A percentile compares a stretch with the other conserved stretches of the same genome.
Evolutionary conservation across 2,888 invertebrate species (phyloP).

Genomic region (Dugesia japonica): DNA sequence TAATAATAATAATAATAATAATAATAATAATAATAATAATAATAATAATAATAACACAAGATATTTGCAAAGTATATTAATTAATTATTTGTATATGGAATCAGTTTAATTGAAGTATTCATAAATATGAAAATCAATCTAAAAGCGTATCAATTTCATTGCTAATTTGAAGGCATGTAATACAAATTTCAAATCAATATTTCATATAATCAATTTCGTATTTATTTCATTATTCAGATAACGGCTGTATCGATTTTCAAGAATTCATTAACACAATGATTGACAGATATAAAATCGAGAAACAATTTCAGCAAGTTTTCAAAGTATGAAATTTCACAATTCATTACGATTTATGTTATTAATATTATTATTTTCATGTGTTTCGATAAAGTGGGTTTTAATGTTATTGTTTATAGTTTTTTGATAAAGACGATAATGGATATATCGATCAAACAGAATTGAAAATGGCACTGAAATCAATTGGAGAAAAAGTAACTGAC

Average conservation of each 20-base stretch:
- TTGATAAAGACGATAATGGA: conserved; percentile 2
- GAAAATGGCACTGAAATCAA: background rate
- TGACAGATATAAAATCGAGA: background rate
- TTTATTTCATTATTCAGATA: background rate
- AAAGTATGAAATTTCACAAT: no score
- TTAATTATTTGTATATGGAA: no score
- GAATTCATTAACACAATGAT: background rate
- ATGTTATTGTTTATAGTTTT: no score
- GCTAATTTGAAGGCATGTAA: background rate
- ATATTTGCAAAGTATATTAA: no score
- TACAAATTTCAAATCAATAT: no score
- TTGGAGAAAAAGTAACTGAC: background rate
- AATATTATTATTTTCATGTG: no score
- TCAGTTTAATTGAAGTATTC: no score
- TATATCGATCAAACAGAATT: background rate
- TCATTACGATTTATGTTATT: background rate
- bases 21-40: no score
- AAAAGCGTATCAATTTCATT: background rate
- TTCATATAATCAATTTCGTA: no score
- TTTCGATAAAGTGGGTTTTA: no score
- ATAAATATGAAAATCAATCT: background rate
- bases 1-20: no score
- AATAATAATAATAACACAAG: no score
- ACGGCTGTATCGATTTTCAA: background rate
- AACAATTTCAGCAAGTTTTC: conserved; percentile 12